A percentile compares a stretch with the other conserved stretches of the same genome.
These are phyloP conservation scores for Acanthosoma haemorrhoidale DNA, from an alignment of 2,888 invertebrate genomes.

Conservation along the genomic window DNA sequence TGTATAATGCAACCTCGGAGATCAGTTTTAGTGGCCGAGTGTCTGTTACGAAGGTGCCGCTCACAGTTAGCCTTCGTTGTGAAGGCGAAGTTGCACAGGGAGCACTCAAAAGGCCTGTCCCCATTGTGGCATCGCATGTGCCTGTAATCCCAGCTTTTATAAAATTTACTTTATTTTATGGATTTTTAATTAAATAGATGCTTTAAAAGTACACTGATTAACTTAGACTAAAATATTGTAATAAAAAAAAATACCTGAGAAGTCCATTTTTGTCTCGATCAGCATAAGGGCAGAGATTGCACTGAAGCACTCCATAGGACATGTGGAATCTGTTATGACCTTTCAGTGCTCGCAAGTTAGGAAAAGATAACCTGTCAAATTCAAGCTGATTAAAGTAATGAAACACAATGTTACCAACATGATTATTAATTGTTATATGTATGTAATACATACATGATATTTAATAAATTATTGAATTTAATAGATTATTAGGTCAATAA, in stretches of 20 bases:
- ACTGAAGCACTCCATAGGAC: conserved; percentile 54
- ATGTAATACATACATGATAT: background rate
- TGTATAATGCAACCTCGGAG: conserved; percentile 83
- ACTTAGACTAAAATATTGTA: background rate
- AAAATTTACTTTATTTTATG: background rate
- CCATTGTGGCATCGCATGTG: conserved; percentile 94
- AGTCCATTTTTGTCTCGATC: conserved; percentile 86
- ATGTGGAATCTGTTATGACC: conserved; percentile 85
- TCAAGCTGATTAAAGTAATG: background rate
- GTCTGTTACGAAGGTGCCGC: conserved; percentile 85
- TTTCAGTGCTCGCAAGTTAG: conserved; percentile 81
- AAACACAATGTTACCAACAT: no score
- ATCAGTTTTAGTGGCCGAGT: conserved; percentile 79
- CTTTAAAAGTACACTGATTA: no score
- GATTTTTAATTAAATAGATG: background rate
- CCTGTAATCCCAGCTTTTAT: conserved; percentile 46
- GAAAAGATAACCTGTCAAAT: conserved; percentile 57
- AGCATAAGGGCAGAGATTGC: conserved; percentile 88
- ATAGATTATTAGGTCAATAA: no score
- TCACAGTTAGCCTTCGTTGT: conserved; percentile 97
- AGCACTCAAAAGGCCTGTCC: conserved; percentile 89
- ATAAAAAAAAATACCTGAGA: background rate
- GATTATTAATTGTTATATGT: background rate
- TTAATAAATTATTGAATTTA: no score
- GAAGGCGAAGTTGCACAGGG: conserved; percentile 92